Conservation (phyloP, 2,113 vertebrate genomes). For the Pyrgilauda ruficollis region DNA sequence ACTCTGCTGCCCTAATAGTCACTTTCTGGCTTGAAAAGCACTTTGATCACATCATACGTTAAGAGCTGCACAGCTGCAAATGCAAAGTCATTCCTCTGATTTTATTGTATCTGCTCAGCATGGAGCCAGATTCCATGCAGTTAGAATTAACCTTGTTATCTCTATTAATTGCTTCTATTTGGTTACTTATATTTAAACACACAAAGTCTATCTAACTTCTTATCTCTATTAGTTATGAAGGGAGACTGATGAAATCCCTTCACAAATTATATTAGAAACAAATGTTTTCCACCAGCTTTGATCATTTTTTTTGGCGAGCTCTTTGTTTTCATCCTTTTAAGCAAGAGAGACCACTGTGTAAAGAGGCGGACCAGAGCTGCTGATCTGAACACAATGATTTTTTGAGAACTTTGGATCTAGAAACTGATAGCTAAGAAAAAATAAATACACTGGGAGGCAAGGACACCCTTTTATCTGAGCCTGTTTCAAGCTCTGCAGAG, state of each 20-base stretch:
- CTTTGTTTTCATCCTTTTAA: slow-evolving; percentile 14
- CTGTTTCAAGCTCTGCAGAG: neutral
- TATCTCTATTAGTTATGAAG: neutral
- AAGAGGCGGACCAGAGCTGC: neutral
- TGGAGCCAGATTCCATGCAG: neutral
- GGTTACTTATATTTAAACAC: neutral
- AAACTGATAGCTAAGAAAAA: slow-evolving; percentile 13
- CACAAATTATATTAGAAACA: slow-evolving; percentile 28
- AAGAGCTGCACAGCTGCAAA: neutral
- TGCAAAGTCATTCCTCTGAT: neutral
- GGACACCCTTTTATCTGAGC: neutral
- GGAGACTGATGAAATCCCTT: slow-evolving; percentile 11
- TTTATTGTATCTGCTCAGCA: neutral
- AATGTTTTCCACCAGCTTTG: slow-evolving; percentile 30
- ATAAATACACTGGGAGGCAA: neutral
- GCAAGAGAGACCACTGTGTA: neutral
- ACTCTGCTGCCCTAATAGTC: neutral
- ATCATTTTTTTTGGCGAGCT: neutral
- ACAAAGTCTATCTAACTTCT: neutral
- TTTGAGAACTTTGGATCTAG: neutral
- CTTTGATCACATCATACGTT: neutral
- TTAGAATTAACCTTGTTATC: neutral
- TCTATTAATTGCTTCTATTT: slow-evolving; percentile 5
- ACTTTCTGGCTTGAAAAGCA: neutral
- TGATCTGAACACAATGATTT: neutral